Percentiles rank a stretch among this genome's conserved stretches.
Evolutionary conservation across 2,113 vertebrate species (phyloP).

Genomic region (Mohoua ochrocephala): DNA sequence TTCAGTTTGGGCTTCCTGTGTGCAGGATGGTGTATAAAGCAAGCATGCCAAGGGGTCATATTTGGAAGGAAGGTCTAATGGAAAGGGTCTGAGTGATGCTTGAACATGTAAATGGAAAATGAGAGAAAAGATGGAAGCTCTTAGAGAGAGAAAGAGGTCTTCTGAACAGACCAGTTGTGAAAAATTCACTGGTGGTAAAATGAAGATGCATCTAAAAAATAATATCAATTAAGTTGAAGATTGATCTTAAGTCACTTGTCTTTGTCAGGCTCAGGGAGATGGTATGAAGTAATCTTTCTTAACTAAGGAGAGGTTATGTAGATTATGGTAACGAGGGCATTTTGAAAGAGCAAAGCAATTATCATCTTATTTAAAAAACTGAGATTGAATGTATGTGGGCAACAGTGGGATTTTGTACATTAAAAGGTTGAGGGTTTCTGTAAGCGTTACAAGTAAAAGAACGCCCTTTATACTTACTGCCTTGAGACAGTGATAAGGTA

Average conservation of each 20-base stretch:
- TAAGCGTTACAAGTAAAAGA: not conserved
- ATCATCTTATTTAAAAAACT: not conserved
- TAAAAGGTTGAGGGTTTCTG: not conserved
- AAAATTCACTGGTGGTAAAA: not conserved
- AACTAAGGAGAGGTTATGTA: not conserved
- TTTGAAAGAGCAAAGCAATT: not conserved
- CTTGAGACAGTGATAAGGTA: not conserved
- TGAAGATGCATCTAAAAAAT: not conserved
- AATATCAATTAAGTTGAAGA: not conserved
- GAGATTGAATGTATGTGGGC: not conserved
- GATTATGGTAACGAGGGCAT: not conserved
- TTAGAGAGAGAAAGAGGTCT: not conserved
- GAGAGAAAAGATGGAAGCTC: not conserved
- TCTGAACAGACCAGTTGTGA: not conserved
- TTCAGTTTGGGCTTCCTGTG: not conserved
- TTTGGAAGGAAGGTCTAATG: not conserved
- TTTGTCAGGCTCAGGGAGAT: not conserved
- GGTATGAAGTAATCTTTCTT: not conserved
- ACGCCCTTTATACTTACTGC: accelerated
- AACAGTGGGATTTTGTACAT: not conserved
- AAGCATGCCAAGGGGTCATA: not conserved
- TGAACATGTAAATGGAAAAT: not conserved
- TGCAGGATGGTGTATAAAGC: not conserved
- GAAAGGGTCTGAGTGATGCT: not conserved
- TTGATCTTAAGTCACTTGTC: not conserved